These are phyloP conservation scores for Amia ocellicauda DNA, from an alignment of 2,113 vertebrate species.

Conservation along the genomic window DNA sequence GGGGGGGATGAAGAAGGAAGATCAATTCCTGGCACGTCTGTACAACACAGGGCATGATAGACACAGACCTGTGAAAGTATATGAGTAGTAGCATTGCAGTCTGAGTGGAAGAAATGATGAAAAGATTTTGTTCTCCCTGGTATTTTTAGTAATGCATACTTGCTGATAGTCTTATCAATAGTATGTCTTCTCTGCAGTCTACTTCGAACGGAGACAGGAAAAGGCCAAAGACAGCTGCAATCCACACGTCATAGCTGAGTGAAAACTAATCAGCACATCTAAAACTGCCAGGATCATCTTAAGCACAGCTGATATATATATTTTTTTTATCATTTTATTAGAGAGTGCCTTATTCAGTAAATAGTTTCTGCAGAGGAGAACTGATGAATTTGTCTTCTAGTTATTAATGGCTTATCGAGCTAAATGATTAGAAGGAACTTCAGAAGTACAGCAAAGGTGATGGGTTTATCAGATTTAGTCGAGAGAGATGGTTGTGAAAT, in stretches of 20 bases:
- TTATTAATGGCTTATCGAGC: slow-evolving; percentile 43
- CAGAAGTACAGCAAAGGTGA: slow-evolving; percentile 38
- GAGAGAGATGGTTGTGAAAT: slow-evolving; percentile 12
- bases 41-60: background rate
- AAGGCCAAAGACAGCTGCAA: slow-evolving; percentile 50
- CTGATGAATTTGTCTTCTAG: slow-evolving; percentile 44
- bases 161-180: slow-evolving; percentile 3
- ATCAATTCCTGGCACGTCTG: too few relatives aligned
- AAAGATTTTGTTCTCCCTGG: background rate
- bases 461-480: slow-evolving; percentile 41
- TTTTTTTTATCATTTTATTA: slow-evolving; percentile 38
- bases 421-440: slow-evolving; percentile 36
- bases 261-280: slow-evolving; percentile 34
- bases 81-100: background rate
- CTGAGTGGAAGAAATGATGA: background rate
- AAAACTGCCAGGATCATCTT: slow-evolving; percentile 35
- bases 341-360: slow-evolving; percentile 37
- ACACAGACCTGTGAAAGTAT: background rate
- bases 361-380: slow-evolving; percentile 26
- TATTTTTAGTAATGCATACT: background rate
- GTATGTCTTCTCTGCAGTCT: background rate
- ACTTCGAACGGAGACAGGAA: slow-evolving; percentile 23
- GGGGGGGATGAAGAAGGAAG: too few relatives aligned
- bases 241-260: slow-evolving; percentile 34
- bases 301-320: slow-evolving; percentile 50